These are phyloP conservation scores for Diachasmimorpha longicaudata DNA, from an alignment of 1,140 invertebrate genomes.

Conservation along the genomic window DNA sequence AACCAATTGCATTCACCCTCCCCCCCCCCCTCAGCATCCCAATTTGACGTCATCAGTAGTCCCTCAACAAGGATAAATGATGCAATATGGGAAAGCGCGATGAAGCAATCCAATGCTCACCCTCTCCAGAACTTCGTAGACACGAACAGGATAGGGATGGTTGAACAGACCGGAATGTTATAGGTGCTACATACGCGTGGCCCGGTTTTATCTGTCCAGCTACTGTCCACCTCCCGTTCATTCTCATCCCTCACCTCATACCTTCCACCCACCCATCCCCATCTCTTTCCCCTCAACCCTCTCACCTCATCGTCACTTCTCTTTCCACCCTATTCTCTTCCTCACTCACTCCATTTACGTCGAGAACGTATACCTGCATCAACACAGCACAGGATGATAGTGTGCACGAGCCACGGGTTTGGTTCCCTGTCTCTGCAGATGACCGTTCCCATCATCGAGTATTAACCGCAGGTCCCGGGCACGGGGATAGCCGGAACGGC, in stretches of 20 bases:
- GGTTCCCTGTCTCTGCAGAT: slow-evolving; percentile 62
- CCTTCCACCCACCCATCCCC: neutral
- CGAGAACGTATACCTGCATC: slow-evolving; percentile 28
- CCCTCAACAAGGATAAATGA: too few relatives aligned
- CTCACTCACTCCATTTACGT: slow-evolving; percentile 25
- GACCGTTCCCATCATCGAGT: slow-evolving; percentile 65
- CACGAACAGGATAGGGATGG: neutral
- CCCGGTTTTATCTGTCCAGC: slow-evolving; percentile 51
- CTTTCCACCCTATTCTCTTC: slow-evolving; percentile 11
- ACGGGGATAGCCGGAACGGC: slow-evolving; percentile 38
- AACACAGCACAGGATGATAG: slow-evolving; percentile 49
- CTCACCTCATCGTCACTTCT: neutral
- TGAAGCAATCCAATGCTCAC: neutral
- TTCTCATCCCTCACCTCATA: neutral
- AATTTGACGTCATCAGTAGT: too few relatives aligned
- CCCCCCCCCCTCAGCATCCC: too few relatives aligned
- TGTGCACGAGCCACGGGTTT: slow-evolving; percentile 35
- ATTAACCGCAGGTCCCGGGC: slow-evolving; percentile 61
- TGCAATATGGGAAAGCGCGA: neutral
- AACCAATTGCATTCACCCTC: too few relatives aligned
- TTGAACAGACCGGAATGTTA: slow-evolving; percentile 20
- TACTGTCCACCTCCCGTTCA: slow-evolving; percentile 35
- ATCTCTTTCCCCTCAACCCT: too few relatives aligned
- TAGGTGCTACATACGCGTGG: slow-evolving; percentile 55
- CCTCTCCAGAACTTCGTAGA: neutral